phyloP scores from a whole-genome alignment of 2,113 vertebrate genomes.

The Coreoperca whiteheadi region DNA sequence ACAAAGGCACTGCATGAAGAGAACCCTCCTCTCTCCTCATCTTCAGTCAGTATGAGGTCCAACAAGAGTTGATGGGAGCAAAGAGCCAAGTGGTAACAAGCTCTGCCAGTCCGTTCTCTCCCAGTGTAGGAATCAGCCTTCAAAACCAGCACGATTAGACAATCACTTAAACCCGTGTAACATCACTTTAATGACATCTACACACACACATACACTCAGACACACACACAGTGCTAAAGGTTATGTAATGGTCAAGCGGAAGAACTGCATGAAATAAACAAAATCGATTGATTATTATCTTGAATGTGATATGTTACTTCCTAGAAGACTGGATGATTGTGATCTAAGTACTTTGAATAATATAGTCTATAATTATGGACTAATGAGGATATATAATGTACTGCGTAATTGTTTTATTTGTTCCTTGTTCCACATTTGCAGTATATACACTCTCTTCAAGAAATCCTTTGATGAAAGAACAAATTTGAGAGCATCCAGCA shows the following conservation, averaged over 20 bases:
- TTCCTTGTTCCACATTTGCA: slow-evolving; percentile 47
- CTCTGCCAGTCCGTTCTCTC: slow-evolving; percentile 70
- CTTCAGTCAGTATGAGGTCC: slow-evolving; percentile 43
- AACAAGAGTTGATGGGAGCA: slow-evolving; percentile 66
- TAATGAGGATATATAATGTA: slow-evolving; percentile 52
- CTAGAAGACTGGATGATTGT: slow-evolving; percentile 20
- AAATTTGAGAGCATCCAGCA: slow-evolving; percentile 20
- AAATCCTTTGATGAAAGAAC: slow-evolving; percentile 38
- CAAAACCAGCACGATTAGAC: slow-evolving; percentile 71
- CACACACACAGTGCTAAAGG: slow-evolving; percentile 6
- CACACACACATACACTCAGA: slow-evolving; percentile 6
- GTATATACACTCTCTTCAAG: slow-evolving; percentile 21
- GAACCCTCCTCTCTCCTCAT: slow-evolving; percentile 35
- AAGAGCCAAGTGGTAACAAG: slow-evolving; percentile 73
- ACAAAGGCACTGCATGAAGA: slow-evolving; percentile 22
- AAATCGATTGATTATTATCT: slow-evolving; percentile 51
- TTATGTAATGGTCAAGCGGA: slow-evolving; percentile 58
- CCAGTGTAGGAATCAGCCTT: slow-evolving; percentile 61
- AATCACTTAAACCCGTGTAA: slow-evolving; percentile 76
- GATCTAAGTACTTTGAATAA: slow-evolving; percentile 32
- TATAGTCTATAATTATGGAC: slow-evolving; percentile 44
- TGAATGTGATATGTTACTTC: slow-evolving; percentile 18
- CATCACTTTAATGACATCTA: slow-evolving; percentile 73
- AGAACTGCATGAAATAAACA: slow-evolving; percentile 48
- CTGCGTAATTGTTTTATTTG: slow-evolving; percentile 45